Percentiles rank a stretch among this genome's conserved stretches.
Evolutionary conservation across 53 echinoderm and acorn worm genomes (phyloP).

Genomic region (Pentamera pediparva): DNA sequence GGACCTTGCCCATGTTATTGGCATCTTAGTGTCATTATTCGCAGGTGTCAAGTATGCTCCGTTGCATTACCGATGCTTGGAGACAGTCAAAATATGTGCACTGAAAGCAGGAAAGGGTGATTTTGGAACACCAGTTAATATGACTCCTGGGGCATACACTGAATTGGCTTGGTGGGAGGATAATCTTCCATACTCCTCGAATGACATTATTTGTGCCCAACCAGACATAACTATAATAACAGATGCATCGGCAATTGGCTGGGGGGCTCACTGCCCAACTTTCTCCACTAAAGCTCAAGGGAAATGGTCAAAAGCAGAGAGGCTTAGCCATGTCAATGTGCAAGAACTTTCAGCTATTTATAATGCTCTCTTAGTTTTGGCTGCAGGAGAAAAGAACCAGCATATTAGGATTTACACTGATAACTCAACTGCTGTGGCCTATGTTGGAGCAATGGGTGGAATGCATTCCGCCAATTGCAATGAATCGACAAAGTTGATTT

Average conservation of each 20-base stretch:
- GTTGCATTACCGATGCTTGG: not conserved
- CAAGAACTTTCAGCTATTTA: slow-evolving; percentile 18
- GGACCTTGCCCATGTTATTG: slow-evolving; percentile 7
- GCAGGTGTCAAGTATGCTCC: slow-evolving; percentile 17
- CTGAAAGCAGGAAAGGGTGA: not conserved
- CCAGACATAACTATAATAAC: not conserved
- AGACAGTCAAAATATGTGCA: not conserved
- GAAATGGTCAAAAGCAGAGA: not conserved
- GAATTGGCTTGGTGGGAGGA: slow-evolving; percentile 14
- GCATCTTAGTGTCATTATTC: slow-evolving; percentile 17
- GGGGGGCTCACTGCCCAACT: slow-evolving; percentile 21
- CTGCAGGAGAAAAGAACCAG: not conserved
- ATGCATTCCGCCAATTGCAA: slow-evolving; percentile 3
- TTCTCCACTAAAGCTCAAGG: slow-evolving; percentile 19
- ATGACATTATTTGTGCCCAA: not conserved
- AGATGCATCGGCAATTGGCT: slow-evolving; percentile 19
- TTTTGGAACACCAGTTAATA: not conserved
- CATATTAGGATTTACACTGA: slow-evolving; percentile 14
- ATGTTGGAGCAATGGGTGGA: slow-evolving; percentile 4
- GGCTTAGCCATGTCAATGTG: not conserved
- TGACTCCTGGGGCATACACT: not conserved
- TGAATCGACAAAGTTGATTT: slow-evolving; percentile 7
- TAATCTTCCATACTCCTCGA: not conserved
- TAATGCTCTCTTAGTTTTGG: slow-evolving; percentile 6
- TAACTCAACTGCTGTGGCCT: slow-evolving; percentile 10